Conservation (phyloP, 2,113 vertebrate species). For the Pterophyllum scalare region DNA sequence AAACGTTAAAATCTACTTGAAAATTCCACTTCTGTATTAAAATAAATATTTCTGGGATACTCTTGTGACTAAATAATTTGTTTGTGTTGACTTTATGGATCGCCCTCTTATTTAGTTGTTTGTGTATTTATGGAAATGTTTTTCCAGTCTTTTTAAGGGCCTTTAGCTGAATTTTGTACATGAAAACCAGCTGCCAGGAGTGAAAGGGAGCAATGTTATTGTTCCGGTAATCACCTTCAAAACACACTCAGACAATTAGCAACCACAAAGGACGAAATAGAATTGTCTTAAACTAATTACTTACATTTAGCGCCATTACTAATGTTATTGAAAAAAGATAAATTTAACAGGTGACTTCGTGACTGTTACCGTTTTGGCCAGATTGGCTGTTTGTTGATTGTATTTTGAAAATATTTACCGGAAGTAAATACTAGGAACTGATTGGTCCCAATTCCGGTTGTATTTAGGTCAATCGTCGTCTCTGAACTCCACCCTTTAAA, state of each 20-base stretch:
- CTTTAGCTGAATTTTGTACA: no score
- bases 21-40: neutral
- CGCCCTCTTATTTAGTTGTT: no score
- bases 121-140: no score
- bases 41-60: neutral
- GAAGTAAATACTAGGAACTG: neutral
- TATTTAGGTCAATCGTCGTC: neutral
- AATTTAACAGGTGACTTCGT: neutral
- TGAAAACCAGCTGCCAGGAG: neutral
- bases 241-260: neutral
- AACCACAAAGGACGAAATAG: neutral
- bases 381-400: neutral
- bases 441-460: neutral
- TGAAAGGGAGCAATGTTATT: neutral
- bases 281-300: neutral
- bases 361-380: no score
- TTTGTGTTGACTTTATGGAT: no score
- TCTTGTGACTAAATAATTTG: no score
- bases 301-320: neutral
- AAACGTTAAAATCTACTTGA: no score
- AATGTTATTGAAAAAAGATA: neutral
- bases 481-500: neutral
- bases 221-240: neutral
- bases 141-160: no score
- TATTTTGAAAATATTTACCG: neutral